Base-by-base conservation (phyloP, 2,888 invertebrate genomes). In the Drosophila cognata region DNA sequence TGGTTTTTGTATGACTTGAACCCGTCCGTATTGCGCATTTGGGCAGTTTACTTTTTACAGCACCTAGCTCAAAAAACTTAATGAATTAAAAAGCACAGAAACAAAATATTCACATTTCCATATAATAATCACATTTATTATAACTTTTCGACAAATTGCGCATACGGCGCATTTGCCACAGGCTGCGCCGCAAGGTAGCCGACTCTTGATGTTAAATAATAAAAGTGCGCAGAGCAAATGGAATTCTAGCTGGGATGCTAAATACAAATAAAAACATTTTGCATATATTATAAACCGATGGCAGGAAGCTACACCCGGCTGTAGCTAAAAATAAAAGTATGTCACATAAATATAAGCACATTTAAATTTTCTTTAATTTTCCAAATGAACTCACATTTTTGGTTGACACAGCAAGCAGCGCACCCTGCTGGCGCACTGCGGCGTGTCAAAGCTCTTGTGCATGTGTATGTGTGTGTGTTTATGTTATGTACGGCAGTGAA, bases 321-420 rank as follows among this genome's bases (percentile, higher is more conserved):
- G 21, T 21, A 21, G 13, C 38, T 38, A 57, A n/a, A 50, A 31
- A 48, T 25, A 76, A 63, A 78, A 81, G 48, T 78, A 71, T 77
- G 67, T 77, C 77, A 59, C 77, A 81, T 73, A 84, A 84, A 89
- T 74, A 78, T 74, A 82, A 87, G 88, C 81, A 89, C 62, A 76
- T 84, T 84, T 76, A 84, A 88, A 77, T 74, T 88, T 85, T 89
- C 83, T 90, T 77, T 82, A 85, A 90, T 85, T 85, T 85, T 85
- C 90, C 85, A 80, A 85, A 71, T 86, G 85, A 90, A 82, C 82
- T 70, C 89, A 88, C 90, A 87, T 61, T 71, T 73, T 73, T 66
- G 72, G 71, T 61, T 69, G 71, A 35, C 52, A 61, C 70, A 70
- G 46, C 38, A 41, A 28, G 36, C 50, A 57, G 41, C 50, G 59